A percentile compares a stretch with the other conserved stretches of the same genome.
phyloP scores from a whole-genome alignment of 2,113 vertebrate species.

The Gila orcuttii region DNA sequence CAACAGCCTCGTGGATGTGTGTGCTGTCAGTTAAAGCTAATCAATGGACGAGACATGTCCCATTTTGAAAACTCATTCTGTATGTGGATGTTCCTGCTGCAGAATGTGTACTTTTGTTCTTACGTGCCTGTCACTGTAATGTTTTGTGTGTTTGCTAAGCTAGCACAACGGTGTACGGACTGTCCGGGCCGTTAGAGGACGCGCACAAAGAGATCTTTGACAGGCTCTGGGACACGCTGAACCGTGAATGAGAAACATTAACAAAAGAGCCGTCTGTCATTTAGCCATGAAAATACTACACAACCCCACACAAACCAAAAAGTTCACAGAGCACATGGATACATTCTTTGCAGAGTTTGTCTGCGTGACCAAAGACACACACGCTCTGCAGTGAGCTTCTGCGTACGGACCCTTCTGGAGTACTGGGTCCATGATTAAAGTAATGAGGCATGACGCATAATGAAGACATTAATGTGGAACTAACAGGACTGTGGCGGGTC shows the following conservation, averaged over 20 bases:
- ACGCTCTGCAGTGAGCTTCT: background rate
- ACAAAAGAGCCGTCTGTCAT: constrained; percentile 67
- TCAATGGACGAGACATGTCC: background rate
- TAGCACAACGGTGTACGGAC: background rate
- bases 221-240: constrained; percentile 36
- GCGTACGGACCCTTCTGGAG: background rate
- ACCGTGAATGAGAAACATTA: constrained; percentile 30
- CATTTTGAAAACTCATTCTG: background rate
- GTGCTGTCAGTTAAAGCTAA: background rate
- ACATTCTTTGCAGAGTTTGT: background rate
- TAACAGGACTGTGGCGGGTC: background rate
- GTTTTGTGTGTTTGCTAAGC: background rate
- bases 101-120: background rate
- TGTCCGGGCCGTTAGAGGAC: background rate
- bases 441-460: background rate
- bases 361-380: background rate
- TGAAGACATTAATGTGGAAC: constrained; percentile 11
- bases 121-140: background rate
- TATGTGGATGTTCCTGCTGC: background rate
- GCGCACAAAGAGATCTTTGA: constrained; percentile 54
- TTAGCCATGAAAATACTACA: constrained; percentile 47
- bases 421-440: background rate
- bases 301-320: constrained; percentile 22
- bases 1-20: background rate
- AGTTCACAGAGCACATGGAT: background rate